Evolutionary conservation across 2,113 vertebrate species (phyloP).

Genomic region (Malurus alboscapulatus): DNA sequence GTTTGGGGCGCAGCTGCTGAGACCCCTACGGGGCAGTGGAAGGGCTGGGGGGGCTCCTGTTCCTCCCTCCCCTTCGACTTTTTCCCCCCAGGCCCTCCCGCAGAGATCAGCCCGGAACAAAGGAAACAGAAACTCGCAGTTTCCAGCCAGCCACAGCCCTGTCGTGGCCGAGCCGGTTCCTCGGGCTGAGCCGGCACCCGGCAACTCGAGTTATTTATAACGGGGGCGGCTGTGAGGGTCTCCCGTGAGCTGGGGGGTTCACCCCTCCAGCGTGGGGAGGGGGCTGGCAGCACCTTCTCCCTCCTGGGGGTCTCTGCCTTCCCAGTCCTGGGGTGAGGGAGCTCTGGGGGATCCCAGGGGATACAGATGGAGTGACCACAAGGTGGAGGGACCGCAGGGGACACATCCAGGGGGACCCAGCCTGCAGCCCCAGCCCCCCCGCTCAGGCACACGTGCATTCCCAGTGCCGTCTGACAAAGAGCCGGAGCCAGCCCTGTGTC

Average conservation of each 20-base stretch:
- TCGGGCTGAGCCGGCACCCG: background rate
- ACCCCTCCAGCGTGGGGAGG: background rate
- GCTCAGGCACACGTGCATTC: background rate
- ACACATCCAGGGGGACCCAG: background rate
- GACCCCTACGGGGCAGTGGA: accelerated
- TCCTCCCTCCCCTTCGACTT: background rate
- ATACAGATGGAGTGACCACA: background rate
- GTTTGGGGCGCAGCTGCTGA: background rate
- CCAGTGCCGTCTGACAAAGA: background rate
- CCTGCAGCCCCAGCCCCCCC: background rate
- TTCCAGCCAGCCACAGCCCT: background rate
- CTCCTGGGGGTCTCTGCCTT: background rate
- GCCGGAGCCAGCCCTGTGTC: background rate
- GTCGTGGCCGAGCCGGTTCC: background rate
- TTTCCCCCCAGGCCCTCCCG: background rate
- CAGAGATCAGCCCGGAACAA: background rate
- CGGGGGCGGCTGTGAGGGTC: background rate
- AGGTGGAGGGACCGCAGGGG: accelerated
- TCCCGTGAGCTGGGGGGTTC: accelerated
- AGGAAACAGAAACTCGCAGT: slow-evolving; percentile 2
- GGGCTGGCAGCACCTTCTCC: background rate
- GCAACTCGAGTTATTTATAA: slow-evolving; percentile 9
- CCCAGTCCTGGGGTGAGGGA: accelerated
- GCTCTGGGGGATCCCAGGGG: background rate
- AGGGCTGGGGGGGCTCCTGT: background rate